phyloP scores from a whole-genome alignment of 2,113 vertebrate genomes.

The Daboia siamensis region DNA sequence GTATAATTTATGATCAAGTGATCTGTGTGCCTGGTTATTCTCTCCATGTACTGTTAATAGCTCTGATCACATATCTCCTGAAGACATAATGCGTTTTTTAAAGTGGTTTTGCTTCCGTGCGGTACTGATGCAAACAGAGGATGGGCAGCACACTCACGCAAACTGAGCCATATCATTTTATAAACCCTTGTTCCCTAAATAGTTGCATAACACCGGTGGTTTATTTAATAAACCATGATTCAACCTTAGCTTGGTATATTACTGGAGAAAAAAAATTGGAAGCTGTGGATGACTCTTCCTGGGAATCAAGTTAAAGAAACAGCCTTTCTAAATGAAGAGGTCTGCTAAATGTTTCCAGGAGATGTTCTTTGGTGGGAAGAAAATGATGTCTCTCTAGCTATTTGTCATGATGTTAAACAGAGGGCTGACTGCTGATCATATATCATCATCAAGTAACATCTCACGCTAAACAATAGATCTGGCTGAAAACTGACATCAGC shows the following conservation, averaged over 20 bases:
- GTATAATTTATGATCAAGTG: neutral
- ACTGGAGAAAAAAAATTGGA: neutral
- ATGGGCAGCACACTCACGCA: neutral
- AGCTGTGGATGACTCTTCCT: slow-evolving; percentile 11
- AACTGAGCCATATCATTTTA: neutral
- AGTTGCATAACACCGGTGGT: neutral
- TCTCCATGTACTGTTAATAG: neutral
- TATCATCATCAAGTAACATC: slow-evolving; percentile 3
- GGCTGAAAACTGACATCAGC: slow-evolving; percentile 11
- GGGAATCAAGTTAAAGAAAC: slow-evolving; percentile 24
- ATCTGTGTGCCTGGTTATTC: neutral
- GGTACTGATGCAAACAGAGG: neutral
- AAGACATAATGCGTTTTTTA: neutral
- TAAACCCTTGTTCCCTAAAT: neutral
- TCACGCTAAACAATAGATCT: neutral
- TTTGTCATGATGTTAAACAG: slow-evolving; percentile 32
- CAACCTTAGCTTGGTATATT: neutral
- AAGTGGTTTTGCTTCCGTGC: neutral
- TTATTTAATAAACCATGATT: neutral
- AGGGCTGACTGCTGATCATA: slow-evolving; percentile 25
- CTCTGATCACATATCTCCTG: neutral
- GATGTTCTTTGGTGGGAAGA: neutral
- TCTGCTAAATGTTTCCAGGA: slow-evolving; percentile 29
- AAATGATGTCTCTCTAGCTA: slow-evolving; percentile 28
- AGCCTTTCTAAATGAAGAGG: neutral